Evolutionary conservation across 2,888 invertebrate genomes (phyloP).

Genomic region (Spisula subtruncata): DNA sequence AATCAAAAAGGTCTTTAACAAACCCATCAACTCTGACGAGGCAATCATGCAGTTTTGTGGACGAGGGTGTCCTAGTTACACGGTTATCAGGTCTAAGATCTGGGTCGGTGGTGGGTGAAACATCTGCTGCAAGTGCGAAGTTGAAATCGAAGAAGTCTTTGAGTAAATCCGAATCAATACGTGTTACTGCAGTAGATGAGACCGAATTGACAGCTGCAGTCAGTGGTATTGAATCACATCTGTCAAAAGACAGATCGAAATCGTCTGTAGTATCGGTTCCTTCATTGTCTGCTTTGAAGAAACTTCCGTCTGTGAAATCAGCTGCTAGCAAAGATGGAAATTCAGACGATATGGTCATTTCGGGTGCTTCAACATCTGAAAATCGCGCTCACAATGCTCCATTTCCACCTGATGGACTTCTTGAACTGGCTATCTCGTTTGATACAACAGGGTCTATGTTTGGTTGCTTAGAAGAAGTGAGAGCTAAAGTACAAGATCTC

Average conservation of each 20-base stretch:
- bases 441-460: conserved; percentile 85
- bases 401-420: conserved; percentile 71
- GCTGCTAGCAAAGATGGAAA: not conserved
- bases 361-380: conserved; percentile 10
- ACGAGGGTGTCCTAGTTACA: conserved; percentile 58
- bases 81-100: conserved; percentile 56
- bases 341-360: conserved; percentile 23
- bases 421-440: conserved; percentile 83
- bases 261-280: conserved; percentile 26
- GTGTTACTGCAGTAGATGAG: conserved; percentile 51
- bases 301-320: conserved; percentile 32
- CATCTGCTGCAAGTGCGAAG: conserved; percentile 31
- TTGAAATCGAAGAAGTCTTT: conserved; percentile 32
- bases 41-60: conserved; percentile 59
- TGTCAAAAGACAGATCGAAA: conserved; percentile 43
- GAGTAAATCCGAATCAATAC: conserved; percentile 39
- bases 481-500: conserved; percentile 75
- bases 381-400: conserved; percentile 42
- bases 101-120: conserved; percentile 69
- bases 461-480: conserved; percentile 77
- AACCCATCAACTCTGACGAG: conserved; percentile 56
- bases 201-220: conserved; percentile 50
- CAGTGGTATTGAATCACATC: conserved; percentile 36
- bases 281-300: conserved; percentile 21
- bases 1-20: not conserved